Base-by-base conservation (phyloP, 2,113 vertebrate species). In the Menidia beryllina region DNA sequence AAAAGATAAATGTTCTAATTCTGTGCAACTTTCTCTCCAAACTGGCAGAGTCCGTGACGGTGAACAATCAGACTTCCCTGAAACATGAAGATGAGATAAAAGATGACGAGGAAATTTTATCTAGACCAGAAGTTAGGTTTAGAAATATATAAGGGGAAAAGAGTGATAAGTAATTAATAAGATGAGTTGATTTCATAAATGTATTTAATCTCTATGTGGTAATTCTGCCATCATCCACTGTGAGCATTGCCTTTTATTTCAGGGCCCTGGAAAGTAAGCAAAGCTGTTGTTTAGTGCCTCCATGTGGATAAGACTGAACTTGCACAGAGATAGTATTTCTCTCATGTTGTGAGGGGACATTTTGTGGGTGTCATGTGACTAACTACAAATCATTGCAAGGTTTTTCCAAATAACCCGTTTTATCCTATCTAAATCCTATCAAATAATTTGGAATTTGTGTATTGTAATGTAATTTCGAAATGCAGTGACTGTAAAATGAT, bases 1-100 rank as follows among this genome's bases (percentile, higher is more conserved):
- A 84, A 87, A 69, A 65, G 86, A 88, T 79, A 86, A 79, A 86
- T 48, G 47, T 58, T 72, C 57, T 76, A 55, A 56, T 62, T 83
- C 56, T 84, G 71, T 70, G 23, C 48, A 63, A 17, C 49, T 41
- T 76, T 12, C 19, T 48, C 12, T 51, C 15, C 11, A 59, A 61
- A 51, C 17, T 64, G 5, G 51, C 51, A 45, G 7, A 45, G 41
- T 17, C n/a, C n/a, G n/a, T n/a, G n/a, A n/a, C 17, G 5, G 41
- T 1, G 3, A 45, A n/a, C 41, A 45, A 45, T 17, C n/a, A n/a
- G 6, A 1, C 41, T 45, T 17, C 17, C 13, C 41, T 45, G 41
- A 45, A 45, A 45, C 8, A n/a, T 45, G 7, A 45, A n/a, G 41
- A 19, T 45, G 17, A 5, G 41, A 6, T n/a, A n/a, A n/a, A n/a